Conservation (phyloP, 2,113 vertebrate species). For the Condylura cristata region DNA sequence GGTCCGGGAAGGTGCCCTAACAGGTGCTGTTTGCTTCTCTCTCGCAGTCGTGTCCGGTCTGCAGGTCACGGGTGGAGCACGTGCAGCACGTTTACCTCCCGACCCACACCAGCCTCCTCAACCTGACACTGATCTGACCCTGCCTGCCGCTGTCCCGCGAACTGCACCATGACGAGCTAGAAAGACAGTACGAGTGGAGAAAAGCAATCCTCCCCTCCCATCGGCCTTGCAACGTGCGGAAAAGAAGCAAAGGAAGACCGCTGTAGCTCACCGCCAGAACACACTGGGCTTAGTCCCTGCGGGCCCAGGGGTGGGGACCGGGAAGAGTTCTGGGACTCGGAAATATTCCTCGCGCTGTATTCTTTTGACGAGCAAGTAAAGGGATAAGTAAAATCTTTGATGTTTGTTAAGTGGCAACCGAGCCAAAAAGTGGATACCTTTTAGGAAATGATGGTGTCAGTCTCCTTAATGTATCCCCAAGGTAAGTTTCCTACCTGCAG, state of each 20-base stretch:
- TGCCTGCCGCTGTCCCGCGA: slow-evolving; percentile 56
- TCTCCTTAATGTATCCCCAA: background rate
- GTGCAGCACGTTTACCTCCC: slow-evolving; percentile 98
- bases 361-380: slow-evolving; percentile 50
- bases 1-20: background rate
- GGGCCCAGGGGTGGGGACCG: slow-evolving; percentile 23
- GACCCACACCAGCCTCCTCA: slow-evolving; percentile 97
- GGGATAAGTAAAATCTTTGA: slow-evolving; percentile 32
- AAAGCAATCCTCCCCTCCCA: slow-evolving; percentile 69
- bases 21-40: background rate
- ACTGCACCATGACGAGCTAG: slow-evolving; percentile 80
- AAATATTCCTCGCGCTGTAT: slow-evolving; percentile 50
- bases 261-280: background rate
- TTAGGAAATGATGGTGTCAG: slow-evolving; percentile 67
- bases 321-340: slow-evolving; percentile 53
- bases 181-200: slow-evolving; percentile 78
- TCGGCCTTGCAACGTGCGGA: slow-evolving; percentile 58
- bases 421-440: slow-evolving; percentile 69
- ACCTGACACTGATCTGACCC: slow-evolving; percentile 90
- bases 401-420: slow-evolving; percentile 54
- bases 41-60: slow-evolving; percentile 94
- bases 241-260: background rate
- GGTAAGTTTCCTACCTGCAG: slow-evolving; percentile 72
- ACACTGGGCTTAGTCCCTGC: background rate
- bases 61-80: slow-evolving; percentile 94